Conservation (phyloP, 2,113 vertebrate genomes). For the Silurus asotus region DNA sequence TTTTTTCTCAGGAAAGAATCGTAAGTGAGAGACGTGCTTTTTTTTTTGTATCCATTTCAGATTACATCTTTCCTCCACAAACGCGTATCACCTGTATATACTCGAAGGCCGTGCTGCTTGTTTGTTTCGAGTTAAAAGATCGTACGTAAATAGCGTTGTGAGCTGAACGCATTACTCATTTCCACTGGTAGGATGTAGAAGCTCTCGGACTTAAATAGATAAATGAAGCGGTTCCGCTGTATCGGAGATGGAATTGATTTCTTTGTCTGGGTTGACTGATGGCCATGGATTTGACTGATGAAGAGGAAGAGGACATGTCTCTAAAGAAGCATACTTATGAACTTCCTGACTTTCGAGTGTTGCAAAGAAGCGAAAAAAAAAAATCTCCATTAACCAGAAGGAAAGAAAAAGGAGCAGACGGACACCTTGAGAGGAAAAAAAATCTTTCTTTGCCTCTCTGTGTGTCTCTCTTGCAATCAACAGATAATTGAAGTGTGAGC, state of each 20-base stretch:
- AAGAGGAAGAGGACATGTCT: constrained; percentile 48
- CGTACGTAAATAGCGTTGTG: constrained; percentile 20
- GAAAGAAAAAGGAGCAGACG: constrained; percentile 15
- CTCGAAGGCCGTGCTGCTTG: constrained; percentile 8
- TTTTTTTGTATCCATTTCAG: constrained; percentile 23
- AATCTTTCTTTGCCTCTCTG: constrained; percentile 15
- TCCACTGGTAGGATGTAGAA: constrained; percentile 13
- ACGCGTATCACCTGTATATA: background rate
- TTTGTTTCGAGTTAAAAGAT: constrained; percentile 22
- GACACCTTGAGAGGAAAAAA: constrained; percentile 22
- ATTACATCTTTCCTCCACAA: constrained; percentile 47
- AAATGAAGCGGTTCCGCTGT: constrained; percentile 44
- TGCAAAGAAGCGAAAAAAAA: constrained; percentile 42
- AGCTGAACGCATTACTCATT: constrained; percentile 39
- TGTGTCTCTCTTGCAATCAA: constrained; percentile 33
- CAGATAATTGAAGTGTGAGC: constrained; percentile 47
- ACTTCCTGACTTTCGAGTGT: constrained; percentile 48
- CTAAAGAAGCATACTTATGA: constrained; percentile 43
- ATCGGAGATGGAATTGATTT: constrained; percentile 54
- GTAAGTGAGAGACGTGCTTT: constrained; percentile 41
- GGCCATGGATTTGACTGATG: constrained; percentile 41
- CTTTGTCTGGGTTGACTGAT: constrained; percentile 49
- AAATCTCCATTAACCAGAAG: constrained; percentile 43
- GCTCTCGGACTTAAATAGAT: constrained; percentile 42
- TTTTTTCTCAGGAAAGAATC: constrained; percentile 47